Evolutionary conservation across 1,140 invertebrate genomes (phyloP).

Genomic region (Drosophila repleta): DNA sequence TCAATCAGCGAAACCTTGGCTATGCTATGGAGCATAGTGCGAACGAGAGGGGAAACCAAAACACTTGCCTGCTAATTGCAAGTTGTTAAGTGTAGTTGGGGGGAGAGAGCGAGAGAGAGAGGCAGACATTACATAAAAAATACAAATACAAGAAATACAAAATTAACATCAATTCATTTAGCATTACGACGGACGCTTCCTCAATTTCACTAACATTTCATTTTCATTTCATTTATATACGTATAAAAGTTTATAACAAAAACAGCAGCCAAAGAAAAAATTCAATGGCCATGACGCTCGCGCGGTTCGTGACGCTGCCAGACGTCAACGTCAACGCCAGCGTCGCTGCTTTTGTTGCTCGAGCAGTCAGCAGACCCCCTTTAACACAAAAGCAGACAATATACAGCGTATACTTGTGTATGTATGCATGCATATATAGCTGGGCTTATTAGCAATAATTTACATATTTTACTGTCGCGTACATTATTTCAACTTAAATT

Average conservation of each 20-base stretch:
- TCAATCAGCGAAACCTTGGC: slow-evolving; percentile 38
- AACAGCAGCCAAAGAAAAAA: slow-evolving; percentile 56
- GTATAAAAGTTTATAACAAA: slow-evolving; percentile 56
- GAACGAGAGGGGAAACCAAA: slow-evolving; percentile 22
- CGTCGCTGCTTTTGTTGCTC: slow-evolving; percentile 62
- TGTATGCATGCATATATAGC: neutral
- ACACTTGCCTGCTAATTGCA: slow-evolving; percentile 39
- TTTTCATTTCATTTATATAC: slow-evolving; percentile 57
- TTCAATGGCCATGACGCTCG: slow-evolving; percentile 85
- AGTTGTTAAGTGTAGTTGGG: slow-evolving; percentile 1
- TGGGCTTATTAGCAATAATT: slow-evolving; percentile 38
- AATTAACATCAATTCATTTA: slow-evolving; percentile 49
- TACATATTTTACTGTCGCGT: slow-evolving; percentile 46
- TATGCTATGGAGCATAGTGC: slow-evolving; percentile 16
- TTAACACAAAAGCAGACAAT: slow-evolving; percentile 17
- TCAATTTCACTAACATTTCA: slow-evolving; percentile 57
- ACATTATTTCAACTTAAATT: slow-evolving; percentile 63
- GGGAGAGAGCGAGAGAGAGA: no score
- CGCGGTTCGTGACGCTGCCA: slow-evolving; percentile 47
- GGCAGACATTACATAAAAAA: slow-evolving; percentile 45
- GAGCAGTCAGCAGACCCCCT: slow-evolving; percentile 61
- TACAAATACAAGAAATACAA: slow-evolving; percentile 28
- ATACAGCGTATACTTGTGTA: neutral
- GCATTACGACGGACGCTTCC: slow-evolving; percentile 47
- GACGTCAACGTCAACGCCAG: slow-evolving; percentile 22